phyloP scores from a whole-genome alignment of 2,113 vertebrate species.

The Cranoglanis bouderius region DNA sequence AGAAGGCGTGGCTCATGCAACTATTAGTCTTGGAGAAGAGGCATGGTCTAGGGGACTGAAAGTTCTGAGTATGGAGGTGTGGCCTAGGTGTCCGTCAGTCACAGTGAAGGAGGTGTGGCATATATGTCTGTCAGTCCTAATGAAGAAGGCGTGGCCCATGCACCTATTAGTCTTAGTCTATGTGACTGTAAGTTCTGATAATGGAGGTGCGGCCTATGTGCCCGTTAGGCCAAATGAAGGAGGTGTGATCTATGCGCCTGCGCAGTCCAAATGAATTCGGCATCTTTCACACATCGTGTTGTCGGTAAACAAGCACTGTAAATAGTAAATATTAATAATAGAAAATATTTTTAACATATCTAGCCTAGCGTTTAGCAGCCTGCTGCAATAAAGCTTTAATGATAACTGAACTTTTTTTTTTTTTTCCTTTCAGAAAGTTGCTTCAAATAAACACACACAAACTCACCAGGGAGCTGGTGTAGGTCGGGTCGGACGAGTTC shows the following conservation, averaged over 20 bases:
- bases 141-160: neutral
- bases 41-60: neutral
- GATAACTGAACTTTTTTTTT: neutral
- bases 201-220: neutral
- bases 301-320: no score
- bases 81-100: neutral
- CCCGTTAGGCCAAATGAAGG: neutral
- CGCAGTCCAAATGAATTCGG: neutral
- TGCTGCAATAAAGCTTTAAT: neutral
- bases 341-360: neutral
- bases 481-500: conserved; percentile 89
- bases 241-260: neutral
- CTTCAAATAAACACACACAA: neutral
- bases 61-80: neutral
- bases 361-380: neutral
- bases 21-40: neutral
- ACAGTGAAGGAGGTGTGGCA: neutral
- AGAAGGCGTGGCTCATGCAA: neutral
- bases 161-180: neutral
- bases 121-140: no score
- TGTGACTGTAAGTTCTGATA: neutral
- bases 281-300: neutral
- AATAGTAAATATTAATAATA: neutral
- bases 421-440: neutral
- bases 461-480: conserved; percentile 89